These are phyloP conservation scores for Aproaerema taeniolella DNA, from an alignment of 2,888 invertebrate species.

Conservation along the genomic window DNA sequence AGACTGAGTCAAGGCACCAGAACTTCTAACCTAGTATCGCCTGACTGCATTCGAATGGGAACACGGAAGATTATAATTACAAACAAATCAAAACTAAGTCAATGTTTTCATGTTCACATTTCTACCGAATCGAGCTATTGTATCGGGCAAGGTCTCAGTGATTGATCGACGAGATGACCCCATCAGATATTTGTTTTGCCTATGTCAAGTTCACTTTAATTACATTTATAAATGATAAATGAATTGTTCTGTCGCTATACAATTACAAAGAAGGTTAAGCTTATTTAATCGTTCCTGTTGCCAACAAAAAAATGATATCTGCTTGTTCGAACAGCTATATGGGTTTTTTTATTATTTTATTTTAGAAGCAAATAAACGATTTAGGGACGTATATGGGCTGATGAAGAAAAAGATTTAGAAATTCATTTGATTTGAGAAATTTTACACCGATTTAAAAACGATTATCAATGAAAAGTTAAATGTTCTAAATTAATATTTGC, in stretches of 20 bases:
- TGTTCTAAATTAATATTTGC: too few species aligned
- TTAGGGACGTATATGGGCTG: too few species aligned
- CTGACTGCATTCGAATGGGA: slow-evolving; percentile 10
- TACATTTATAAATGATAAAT: slow-evolving; percentile 31
- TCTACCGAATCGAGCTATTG: slow-evolving; percentile 24
- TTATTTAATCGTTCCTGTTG: neutral
- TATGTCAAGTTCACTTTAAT: slow-evolving; percentile 56
- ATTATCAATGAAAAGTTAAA: too few species aligned
- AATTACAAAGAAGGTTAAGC: slow-evolving; percentile 13
- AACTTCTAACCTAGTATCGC: too few species aligned
- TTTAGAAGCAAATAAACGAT: too few species aligned
- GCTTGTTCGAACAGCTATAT: too few species aligned
- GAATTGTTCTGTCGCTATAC: slow-evolving; percentile 21
- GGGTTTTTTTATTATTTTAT: too few species aligned
- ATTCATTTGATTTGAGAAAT: too few species aligned
- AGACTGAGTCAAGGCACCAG: too few species aligned
- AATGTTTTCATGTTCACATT: too few species aligned
- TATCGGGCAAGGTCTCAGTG: slow-evolving; percentile 45
- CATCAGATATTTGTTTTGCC: slow-evolving; percentile 46
- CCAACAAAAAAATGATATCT: neutral
- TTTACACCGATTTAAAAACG: too few species aligned
- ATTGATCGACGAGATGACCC: slow-evolving; percentile 60
- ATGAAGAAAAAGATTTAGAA: too few species aligned
- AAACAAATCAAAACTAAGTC: slow-evolving; percentile 25
- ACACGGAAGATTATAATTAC: slow-evolving; percentile 27